These are phyloP conservation scores for Ormyrus rosae DNA, from an alignment of 2,888 invertebrate genomes.

Conservation along the genomic window DNA sequence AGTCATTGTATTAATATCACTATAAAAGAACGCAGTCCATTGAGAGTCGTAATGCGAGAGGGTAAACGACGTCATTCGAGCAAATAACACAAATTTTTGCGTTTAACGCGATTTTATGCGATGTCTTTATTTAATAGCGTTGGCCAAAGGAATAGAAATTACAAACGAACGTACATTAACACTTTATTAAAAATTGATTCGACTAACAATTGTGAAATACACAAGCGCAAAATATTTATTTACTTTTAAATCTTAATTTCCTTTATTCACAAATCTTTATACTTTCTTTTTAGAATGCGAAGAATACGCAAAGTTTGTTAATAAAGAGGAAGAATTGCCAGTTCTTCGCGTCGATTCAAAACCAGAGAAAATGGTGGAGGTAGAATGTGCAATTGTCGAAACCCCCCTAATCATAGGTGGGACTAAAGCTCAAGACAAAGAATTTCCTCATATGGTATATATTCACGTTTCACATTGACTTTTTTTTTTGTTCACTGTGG, in stretches of 20 bases:
- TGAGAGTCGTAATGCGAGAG: background rate
- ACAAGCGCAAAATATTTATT: too few relatives aligned
- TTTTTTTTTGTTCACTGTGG: too few relatives aligned
- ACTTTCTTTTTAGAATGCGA: slow-evolving; percentile 72
- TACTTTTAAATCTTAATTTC: background rate
- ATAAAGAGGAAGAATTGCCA: slow-evolving; percentile 68
- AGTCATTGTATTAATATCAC: slow-evolving; percentile 27
- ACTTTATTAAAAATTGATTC: too few relatives aligned
- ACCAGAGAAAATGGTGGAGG: slow-evolving; percentile 61
- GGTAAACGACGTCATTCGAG: too few relatives aligned
- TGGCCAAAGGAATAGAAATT: too few relatives aligned
- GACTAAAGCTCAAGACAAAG: slow-evolving; percentile 68
- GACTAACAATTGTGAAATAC: too few relatives aligned
- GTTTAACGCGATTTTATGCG: too few relatives aligned
- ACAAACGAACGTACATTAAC: too few relatives aligned
- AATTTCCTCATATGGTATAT: slow-evolving; percentile 81
- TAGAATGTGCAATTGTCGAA: slow-evolving; percentile 74
- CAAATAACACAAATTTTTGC: too few relatives aligned
- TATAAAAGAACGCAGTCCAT: slow-evolving; percentile 3
- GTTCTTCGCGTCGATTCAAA: slow-evolving; percentile 65
- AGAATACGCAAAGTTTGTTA: slow-evolving; percentile 74
- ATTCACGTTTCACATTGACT: too few relatives aligned
- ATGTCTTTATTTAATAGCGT: too few relatives aligned
- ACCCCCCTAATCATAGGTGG: slow-evolving; percentile 76
- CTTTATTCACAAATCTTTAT: background rate